Evolutionary conservation across 2,113 vertebrate species (phyloP), one percentile per base, ranked within the genome.

Genomic region (Seriola dumerili): DNA sequence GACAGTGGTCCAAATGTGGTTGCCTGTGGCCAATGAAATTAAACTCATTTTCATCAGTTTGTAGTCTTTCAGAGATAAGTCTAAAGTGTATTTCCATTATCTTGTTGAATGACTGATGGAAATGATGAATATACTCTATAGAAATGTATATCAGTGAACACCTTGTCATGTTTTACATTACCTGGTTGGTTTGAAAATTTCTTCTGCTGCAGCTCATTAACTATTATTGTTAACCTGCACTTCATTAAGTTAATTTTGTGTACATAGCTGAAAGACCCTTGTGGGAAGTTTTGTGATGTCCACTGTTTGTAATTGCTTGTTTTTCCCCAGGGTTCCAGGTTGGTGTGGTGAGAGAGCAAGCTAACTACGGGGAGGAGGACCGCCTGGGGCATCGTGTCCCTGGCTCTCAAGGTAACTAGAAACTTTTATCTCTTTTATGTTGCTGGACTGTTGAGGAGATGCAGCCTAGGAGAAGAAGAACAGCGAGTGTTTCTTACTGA

Each of bases 241-340:
- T 8, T 71, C 13, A 52, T 46, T 3, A 32, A 6, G 25, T 54
- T 23, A 44, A 16, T 58, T 68, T 34, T 58, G 1, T 46, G 12
- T 4, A 52, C 29, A 44, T 2, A 55, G 3, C 3, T 38, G 11
- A 10, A 64, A 32, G 3, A 23, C 4, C 21, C 21, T 52, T 36
- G 11, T 55, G 4, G 5, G 64, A 57, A 50, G 25, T 19, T 29
- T 29, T 65, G 14, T 71, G 65, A 66, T 46, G 19, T 72, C 0
- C 1, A 16, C 9, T 63, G 8, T 54, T 77, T 76, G 42, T 64
- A 16, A 38, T 42, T 40, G 2, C 34, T 36, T 70, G 17, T 44
- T 8, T 36, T 5, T 23, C 50, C 46, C 11, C 82, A 94, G 92
- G 94, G 93, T 93, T 95, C 94, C 94, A 95, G 94, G 94, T 95